Evolutionary conservation across 2,888 invertebrate genomes (phyloP), one percentile per base, ranked within the genome.

Genomic region (Drosophila prostipennis): DNA sequence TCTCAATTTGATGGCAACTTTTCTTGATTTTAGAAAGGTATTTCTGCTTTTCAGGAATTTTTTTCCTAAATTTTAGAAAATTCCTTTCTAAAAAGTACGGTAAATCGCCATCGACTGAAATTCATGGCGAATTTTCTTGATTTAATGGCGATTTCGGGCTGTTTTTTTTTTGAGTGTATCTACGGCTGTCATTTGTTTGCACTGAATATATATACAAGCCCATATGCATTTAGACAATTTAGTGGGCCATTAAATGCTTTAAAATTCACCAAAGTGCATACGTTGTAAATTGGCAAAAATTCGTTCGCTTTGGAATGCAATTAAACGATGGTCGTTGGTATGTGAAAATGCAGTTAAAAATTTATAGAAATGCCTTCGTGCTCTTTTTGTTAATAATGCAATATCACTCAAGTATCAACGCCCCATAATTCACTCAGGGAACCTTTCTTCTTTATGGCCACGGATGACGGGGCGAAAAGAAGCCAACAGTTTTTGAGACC

Each of bases 331-430:
- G 57, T 26, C 26, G 29, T 32, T 14, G 19, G 7, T 13, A 13
- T 7, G 26, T 16, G 29, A 29, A 57, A 57, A 57, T 58, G 58
- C 57, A 58, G 57, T 58, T 57, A 58, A 57, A 40, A 40, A 58
- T 13, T 32, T 40, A 56, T 56, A 19, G 29, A 57, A 56, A 56
- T 56, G n/a, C 16, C 48, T 11, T 37, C 11, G 58, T 54, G 45
- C 60, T 69, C 54, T 55, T 74, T 42, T 43, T 43, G 37, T 48
- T 68, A 87, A 88, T 82, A 88, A 51, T 88, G 82, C 89, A 84
- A 75, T 87, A 89, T 89, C 87, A 87, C 79, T 89, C 77, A 75
- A 79, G 78, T 84, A 87, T 87, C 87, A 84, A 89, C 89, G 87
- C 87, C 86, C 87, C 78, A 60, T 74, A 74, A 78, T 77, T 79